Evolutionary conservation across 2,113 vertebrate genomes (phyloP).

Genomic region (Epinephelus lanceolatus): DNA sequence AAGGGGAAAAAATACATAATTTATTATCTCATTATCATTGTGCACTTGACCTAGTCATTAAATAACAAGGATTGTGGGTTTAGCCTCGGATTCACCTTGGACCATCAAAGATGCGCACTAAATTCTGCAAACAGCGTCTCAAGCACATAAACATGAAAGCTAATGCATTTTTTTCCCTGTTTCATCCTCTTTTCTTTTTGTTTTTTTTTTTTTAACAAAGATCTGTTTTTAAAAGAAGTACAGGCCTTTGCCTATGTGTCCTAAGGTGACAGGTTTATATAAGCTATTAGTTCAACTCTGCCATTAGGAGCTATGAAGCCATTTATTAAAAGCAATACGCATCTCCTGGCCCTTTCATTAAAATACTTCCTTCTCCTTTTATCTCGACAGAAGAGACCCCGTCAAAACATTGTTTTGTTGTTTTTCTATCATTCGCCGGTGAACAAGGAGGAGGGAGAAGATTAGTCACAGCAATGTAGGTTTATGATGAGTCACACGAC

Average conservation of each 20-base stretch:
- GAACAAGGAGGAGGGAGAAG: not conserved
- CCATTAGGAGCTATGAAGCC: slow-evolving; percentile 19
- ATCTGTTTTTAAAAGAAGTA: slow-evolving; percentile 12
- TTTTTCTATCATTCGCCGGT: slow-evolving; percentile 39
- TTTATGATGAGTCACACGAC: slow-evolving; percentile 45
- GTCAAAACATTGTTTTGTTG: slow-evolving; percentile 17
- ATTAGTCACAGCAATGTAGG: slow-evolving; percentile 38
- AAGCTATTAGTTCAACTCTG: slow-evolving; percentile 28
- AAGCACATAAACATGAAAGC: slow-evolving; percentile 27
- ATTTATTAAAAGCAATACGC: slow-evolving; percentile 37
- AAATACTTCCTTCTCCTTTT: slow-evolving; percentile 30
- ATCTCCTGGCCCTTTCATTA: slow-evolving; percentile 37
- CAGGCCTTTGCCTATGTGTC: not conserved
- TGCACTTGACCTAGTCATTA: slow-evolving; percentile 25
- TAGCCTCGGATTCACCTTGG: not conserved
- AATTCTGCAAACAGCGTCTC: slow-evolving; percentile 24
- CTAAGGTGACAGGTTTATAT: slow-evolving; percentile 33
- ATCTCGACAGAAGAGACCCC: slow-evolving; percentile 12
- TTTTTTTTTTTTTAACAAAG: slow-evolving; percentile 6
- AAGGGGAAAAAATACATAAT: not conserved
- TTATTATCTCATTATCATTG: slow-evolving; percentile 1
- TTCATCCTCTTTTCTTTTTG: not conserved
- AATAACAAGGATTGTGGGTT: slow-evolving; percentile 4
- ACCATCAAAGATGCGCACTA: not conserved
- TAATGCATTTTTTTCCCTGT: slow-evolving; percentile 24